Percentiles rank a stretch among this genome's conserved stretches.
These are phyloP conservation scores for Burhinus oedicnemus DNA, from an alignment of 2,113 vertebrate genomes.

Conservation along the genomic window DNA sequence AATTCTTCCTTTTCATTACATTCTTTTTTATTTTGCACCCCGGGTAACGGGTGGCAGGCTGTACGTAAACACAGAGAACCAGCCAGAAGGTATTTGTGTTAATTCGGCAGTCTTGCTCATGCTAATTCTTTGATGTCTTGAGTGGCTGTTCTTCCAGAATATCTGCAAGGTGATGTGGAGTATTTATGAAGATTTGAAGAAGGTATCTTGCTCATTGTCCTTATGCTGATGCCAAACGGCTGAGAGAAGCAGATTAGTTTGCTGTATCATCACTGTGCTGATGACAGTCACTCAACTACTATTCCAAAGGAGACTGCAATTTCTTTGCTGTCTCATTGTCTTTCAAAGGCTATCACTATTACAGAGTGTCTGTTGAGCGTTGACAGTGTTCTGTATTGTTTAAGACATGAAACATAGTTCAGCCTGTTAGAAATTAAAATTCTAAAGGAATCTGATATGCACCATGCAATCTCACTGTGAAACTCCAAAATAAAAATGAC, in stretches of 20 bases:
- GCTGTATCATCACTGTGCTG: background rate
- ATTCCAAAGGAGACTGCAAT: background rate
- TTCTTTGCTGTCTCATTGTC: background rate
- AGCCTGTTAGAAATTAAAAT: background rate
- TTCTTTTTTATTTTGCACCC: background rate
- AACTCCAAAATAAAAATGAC: background rate
- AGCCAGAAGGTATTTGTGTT: background rate
- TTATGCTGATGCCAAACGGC: background rate
- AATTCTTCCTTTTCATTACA: background rate
- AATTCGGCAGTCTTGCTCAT: background rate
- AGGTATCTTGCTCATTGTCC: background rate
- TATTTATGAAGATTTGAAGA: conserved; percentile 19
- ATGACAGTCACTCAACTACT: background rate
- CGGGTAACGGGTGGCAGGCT: background rate
- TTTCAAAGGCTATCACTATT: background rate
- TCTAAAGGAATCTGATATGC: background rate
- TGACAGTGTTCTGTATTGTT: background rate
- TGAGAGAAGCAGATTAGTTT: conserved; percentile 5
- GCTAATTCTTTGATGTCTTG: background rate
- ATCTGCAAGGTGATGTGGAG: background rate
- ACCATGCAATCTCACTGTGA: background rate
- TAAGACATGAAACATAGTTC: background rate
- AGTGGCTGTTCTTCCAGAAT: background rate
- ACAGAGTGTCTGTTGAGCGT: background rate
- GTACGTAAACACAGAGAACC: background rate